Evolutionary conservation across 2,113 vertebrate species (phyloP).

Genomic region (Dinomys branickii): DNA sequence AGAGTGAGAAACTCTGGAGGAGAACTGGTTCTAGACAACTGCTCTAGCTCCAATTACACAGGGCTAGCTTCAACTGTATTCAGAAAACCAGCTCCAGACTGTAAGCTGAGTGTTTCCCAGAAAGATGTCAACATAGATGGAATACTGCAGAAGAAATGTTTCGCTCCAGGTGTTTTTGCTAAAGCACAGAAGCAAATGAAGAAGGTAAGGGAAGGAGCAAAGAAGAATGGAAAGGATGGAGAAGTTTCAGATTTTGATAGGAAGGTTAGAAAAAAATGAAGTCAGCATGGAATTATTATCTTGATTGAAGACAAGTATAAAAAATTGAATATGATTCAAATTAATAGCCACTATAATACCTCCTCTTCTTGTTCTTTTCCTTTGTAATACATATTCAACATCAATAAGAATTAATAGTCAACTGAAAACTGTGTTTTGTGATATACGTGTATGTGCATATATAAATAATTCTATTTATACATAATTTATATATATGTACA

Average conservation of each 20-base stretch:
- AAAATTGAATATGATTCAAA: background rate
- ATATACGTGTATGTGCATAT: background rate
- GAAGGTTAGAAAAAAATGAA: background rate
- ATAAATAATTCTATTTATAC: background rate
- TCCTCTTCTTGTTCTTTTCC: background rate
- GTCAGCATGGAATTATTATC: background rate
- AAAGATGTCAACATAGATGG: background rate
- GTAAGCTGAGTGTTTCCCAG: background rate
- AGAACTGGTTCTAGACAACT: background rate
- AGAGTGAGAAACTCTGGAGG: background rate
- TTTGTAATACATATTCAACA: background rate
- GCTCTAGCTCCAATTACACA: no score
- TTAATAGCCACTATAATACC: background rate
- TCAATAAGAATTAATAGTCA: background rate
- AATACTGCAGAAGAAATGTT: background rate
- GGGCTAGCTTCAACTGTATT: background rate
- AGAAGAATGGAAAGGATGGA: background rate
- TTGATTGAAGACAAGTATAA: background rate
- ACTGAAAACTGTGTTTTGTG: background rate
- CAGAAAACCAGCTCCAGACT: background rate
- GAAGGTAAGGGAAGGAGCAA: background rate
- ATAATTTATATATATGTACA: background rate
- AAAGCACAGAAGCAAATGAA: background rate
- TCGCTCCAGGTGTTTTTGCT: background rate
- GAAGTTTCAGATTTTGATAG: background rate